Conservation (phyloP, 2,797 vertebrate genomes). For the Syngnathus rostellatus region DNA sequence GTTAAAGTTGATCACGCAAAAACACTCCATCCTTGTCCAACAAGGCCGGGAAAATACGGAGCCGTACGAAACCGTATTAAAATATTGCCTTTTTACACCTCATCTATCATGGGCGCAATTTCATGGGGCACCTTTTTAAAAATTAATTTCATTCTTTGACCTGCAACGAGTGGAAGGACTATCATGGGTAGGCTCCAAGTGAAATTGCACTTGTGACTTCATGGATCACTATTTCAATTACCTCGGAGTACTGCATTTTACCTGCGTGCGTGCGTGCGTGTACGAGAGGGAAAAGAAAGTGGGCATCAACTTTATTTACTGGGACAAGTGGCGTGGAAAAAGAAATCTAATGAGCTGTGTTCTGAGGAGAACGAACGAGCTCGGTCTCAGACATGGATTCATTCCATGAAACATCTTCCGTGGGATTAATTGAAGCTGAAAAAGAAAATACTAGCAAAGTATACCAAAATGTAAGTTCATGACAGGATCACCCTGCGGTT, state of each 20-base stretch:
- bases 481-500: no score
- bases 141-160: constrained; percentile 87
- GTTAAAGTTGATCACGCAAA: constrained; percentile 2
- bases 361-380: constrained; percentile 36
- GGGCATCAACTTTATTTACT: constrained; percentile 71
- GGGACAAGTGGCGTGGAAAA: constrained; percentile 54
- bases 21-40: constrained; percentile 18
- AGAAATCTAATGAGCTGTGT: constrained; percentile 62
- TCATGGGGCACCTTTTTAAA: constrained; percentile 82
- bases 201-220: constrained; percentile 78
- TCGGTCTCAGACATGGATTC: constrained; percentile 31
- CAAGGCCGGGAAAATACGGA: constrained; percentile 29
- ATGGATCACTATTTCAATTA: constrained; percentile 84
- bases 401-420: background rate
- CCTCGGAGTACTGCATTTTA: constrained; percentile 68
- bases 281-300: constrained; percentile 19
- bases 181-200: constrained; percentile 78
- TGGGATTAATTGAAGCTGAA: background rate
- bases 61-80: constrained; percentile 70
- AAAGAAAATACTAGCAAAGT: no score
- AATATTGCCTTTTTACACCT: constrained; percentile 82
- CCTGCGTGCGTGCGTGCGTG: background rate
- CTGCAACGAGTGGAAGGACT: constrained; percentile 78
- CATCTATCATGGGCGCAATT: constrained; percentile 87
- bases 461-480: no score